These are phyloP conservation scores for Drosophila pseudoobscura DNA, from an alignment of 1,140 invertebrate genomes.

Conservation along the genomic window DNA sequence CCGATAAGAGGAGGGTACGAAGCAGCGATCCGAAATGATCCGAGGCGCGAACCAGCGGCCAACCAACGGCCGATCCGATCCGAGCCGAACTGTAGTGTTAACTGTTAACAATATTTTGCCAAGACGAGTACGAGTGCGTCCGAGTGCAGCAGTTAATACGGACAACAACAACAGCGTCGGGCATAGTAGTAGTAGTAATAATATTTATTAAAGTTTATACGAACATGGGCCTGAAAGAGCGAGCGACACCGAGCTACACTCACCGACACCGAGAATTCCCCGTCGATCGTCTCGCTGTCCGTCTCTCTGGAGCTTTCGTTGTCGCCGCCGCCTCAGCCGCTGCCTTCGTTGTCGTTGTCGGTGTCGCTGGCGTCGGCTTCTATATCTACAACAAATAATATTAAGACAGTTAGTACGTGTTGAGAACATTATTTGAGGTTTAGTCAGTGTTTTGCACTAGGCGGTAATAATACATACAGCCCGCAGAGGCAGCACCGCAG, in stretches of 20 bases:
- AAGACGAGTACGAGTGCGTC: conserved; percentile 50
- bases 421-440: conserved; percentile 83
- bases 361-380: conserved; percentile 64
- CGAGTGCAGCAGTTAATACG: conserved; percentile 46
- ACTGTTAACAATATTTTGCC: conserved; percentile 61
- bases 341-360: conserved; percentile 15
- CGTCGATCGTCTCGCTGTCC: conserved; percentile 36
- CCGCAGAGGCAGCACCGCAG: conserved; percentile 39
- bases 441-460: conserved; percentile 82
- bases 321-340: conserved; percentile 16
- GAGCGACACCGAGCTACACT: conserved; percentile 37
- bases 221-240: conserved; percentile 25
- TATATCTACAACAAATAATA: conserved; percentile 83
- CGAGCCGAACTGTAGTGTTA: conserved; percentile 53
- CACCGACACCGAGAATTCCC: background rate
- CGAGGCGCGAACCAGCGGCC: conserved; percentile 16
- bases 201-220: conserved; percentile 76
- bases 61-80: conserved; percentile 34
- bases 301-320: conserved; percentile 36
- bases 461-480: conserved; percentile 75
- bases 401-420: conserved; percentile 83
- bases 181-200: conserved; percentile 44
- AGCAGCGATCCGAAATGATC: conserved; percentile 28
- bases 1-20: conserved; percentile 48
- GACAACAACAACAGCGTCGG: conserved; percentile 34